Base-by-base conservation (phyloP, 2,888 invertebrate species). In the Celastrina argiolus region DNA sequence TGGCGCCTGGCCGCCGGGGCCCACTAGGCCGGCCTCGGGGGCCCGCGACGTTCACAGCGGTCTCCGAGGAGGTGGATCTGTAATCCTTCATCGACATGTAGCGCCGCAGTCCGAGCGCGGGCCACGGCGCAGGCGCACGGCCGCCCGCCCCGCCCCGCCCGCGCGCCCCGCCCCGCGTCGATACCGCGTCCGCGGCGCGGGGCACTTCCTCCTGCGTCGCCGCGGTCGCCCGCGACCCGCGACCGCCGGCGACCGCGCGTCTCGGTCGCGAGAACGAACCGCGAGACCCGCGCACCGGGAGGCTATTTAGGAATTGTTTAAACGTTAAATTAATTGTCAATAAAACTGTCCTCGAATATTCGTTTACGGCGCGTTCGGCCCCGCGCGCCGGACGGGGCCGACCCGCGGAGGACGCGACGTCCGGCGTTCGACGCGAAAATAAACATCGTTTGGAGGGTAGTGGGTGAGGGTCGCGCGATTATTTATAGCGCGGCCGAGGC, bases 381-480 rank as follows among this genome's bases (percentile, higher is more conserved):
- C 14, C 41, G 45, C 59, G 63, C 58, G 63, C 67, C 66, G 69
- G 70, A 67, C 66, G 71, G 42, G 70, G 66, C 65, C 68, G 67
- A 65, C 68, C 39, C 63, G 69, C 68, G 70, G 56, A 66, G 42
- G 69, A 61, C 61, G 68, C 45, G 63, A 42, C 28, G 63, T 65
- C 71, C 51, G 71, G 65, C 63, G 65, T 59, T 69, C 68, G 72
- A 66, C 75, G 73, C 75, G 70, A 71, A 75, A 77, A 78, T 77
- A 78, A 78, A 77, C 79, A 76, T 69, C 69, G 73, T 74, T 80
- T 78, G 74, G 80, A 82, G 84, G 85, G 84, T 80, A 84, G 83
- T 81, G 76, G 85, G 85, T 83, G 84, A 86, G 84, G 85, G 85
- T 82, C 86, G 78, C 70, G 69, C 69, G 73, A 68, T 77, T 85